phyloP scores from a whole-genome alignment of 2,113 vertebrate genomes.

The Pachypanchax playfairii region DNA sequence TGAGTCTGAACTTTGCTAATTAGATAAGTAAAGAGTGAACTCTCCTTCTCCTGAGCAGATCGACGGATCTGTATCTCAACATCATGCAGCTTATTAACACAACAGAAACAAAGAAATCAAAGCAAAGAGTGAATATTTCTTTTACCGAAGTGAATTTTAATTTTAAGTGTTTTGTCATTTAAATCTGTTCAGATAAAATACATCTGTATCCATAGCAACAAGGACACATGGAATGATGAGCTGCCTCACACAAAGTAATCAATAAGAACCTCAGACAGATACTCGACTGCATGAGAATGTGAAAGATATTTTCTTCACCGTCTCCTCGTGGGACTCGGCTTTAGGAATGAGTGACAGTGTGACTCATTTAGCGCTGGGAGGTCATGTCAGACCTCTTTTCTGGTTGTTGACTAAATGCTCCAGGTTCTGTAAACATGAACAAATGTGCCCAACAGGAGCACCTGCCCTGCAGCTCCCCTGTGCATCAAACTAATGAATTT shows the following conservation, averaged over 20 bases:
- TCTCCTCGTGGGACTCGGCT: slow-evolving; percentile 5
- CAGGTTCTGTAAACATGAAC: slow-evolving; percentile 71
- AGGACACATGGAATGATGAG: background rate
- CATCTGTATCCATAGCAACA: slow-evolving; percentile 3
- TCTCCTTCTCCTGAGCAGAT: background rate
- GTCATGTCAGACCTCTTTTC: slow-evolving; percentile 37
- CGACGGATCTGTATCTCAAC: background rate
- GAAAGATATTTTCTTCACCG: background rate
- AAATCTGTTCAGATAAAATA: slow-evolving; percentile 10
- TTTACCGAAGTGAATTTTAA: no score
- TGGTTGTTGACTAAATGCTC: slow-evolving; percentile 45
- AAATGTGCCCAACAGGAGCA: slow-evolving; percentile 62
- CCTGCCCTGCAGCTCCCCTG: slow-evolving; percentile 52
- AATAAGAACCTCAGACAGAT: slow-evolving; percentile 16
- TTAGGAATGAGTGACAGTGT: slow-evolving; percentile 8
- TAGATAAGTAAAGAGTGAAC: slow-evolving; percentile 1
- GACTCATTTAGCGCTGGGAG: slow-evolving; percentile 39
- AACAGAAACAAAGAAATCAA: no score
- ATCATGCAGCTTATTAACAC: no score
- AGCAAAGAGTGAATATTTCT: no score
- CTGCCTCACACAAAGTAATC: slow-evolving; percentile 15
- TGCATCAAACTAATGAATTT: slow-evolving; percentile 76
- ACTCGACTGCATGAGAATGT: background rate
- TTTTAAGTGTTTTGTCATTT: background rate
- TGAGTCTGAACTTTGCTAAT: background rate